Percentiles rank a stretch among this genome's conserved stretches.
These are phyloP conservation scores for Euzophera pinguis DNA, from an alignment of 2,888 invertebrate genomes.

Conservation along the genomic window DNA sequence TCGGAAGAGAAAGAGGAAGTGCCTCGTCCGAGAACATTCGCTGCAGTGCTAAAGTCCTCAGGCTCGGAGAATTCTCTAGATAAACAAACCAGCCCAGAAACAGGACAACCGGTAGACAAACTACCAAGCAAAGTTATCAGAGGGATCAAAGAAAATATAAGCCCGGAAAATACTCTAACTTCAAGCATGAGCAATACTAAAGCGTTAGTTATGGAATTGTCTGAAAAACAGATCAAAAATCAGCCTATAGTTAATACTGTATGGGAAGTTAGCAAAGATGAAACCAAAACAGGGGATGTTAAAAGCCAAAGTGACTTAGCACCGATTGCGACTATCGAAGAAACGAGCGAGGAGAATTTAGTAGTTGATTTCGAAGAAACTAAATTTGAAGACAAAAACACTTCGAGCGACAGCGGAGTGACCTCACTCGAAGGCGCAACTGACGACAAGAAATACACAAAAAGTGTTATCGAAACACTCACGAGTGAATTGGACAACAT, in stretches of 20 bases:
- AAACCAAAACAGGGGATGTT: constrained; percentile 41
- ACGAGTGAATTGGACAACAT: constrained; percentile 40
- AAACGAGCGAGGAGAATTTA: constrained; percentile 54
- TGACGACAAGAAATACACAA: constrained; percentile 20
- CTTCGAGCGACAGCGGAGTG: constrained; percentile 29
- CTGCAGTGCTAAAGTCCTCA: constrained; percentile 65
- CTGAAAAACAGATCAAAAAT: constrained; percentile 47
- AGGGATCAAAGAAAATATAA: constrained; percentile 82
- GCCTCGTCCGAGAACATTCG: constrained; percentile 60
- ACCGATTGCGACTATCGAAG: constrained; percentile 68
- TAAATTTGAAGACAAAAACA: constrained; percentile 39
- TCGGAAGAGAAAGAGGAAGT: constrained; percentile 35
- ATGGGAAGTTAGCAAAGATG: constrained; percentile 42
- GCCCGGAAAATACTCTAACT: constrained; percentile 80
- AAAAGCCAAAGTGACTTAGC: constrained; percentile 51
- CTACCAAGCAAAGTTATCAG: constrained; percentile 78
- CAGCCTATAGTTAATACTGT: constrained; percentile 37
- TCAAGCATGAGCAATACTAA: constrained; percentile 64
- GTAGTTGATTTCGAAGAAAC: constrained; percentile 52
- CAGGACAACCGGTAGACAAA: constrained; percentile 65
- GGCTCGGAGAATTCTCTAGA: constrained; percentile 67
- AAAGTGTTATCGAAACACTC: constrained; percentile 20
- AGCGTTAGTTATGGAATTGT: constrained; percentile 56
- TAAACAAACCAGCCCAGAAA: constrained; percentile 60
- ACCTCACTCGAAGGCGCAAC: constrained; percentile 25